phyloP scores from a whole-genome alignment of 2,888 invertebrate genomes.

The Sceliomorpha sp. region DNA sequence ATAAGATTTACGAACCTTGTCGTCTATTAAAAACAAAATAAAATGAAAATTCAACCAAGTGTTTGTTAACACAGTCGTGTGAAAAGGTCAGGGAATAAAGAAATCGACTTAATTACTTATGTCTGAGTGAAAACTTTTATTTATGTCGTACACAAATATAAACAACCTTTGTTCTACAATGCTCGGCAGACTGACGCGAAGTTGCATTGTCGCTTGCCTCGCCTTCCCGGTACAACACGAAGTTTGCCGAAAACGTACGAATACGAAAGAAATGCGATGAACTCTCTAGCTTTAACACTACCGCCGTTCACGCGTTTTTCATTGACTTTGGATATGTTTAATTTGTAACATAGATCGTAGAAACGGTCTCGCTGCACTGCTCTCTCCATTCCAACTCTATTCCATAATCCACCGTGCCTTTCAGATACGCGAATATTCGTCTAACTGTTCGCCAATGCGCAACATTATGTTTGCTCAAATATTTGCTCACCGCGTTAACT shows the following conservation, averaged over 20 bases:
- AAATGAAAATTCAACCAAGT: no score
- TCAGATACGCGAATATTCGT: slow-evolving; percentile 42
- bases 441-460: slow-evolving; percentile 56
- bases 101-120: no score
- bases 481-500: slow-evolving; percentile 49
- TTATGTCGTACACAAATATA: no score
- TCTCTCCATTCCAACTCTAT: slow-evolving; percentile 40
- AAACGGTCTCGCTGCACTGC: slow-evolving; percentile 22
- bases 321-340: slow-evolving; percentile 22
- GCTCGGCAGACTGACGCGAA: no score
- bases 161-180: no score
- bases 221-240: no score
- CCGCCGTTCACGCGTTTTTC: slow-evolving; percentile 39
- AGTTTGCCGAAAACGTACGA: neutral
- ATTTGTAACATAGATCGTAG: slow-evolving; percentile 19
- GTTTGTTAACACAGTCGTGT: no score
- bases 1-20: no score
- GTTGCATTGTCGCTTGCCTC: no score
- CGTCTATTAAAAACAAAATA: no score
- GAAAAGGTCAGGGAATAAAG: no score
- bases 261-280: slow-evolving; percentile 11
- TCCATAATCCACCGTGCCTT: slow-evolving; percentile 30
- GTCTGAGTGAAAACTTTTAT: no score
- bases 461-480: slow-evolving; percentile 27
- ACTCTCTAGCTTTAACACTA: slow-evolving; percentile 27